phyloP scores from a whole-genome alignment of 1,140 invertebrate species.

The Drosophila murphyi region DNA sequence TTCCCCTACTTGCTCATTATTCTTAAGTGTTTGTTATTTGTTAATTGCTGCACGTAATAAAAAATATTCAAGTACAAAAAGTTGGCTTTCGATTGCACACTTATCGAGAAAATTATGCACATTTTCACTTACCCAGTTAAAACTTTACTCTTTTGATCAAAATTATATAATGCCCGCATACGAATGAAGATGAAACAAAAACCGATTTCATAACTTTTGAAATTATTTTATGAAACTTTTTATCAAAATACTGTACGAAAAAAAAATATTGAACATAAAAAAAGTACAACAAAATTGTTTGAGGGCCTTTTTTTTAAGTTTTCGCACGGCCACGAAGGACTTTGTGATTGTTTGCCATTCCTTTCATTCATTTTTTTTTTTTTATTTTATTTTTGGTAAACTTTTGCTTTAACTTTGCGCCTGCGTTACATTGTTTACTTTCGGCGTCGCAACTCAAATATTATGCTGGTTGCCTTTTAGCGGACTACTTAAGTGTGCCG shows the following conservation, averaged over 20 bases:
- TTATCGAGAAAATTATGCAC: slow-evolving; percentile 25
- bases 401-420: slow-evolving; percentile 49
- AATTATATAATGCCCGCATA: slow-evolving; percentile 30
- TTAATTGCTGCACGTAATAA: not conserved
- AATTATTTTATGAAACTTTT: slow-evolving; percentile 52
- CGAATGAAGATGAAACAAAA: slow-evolving; percentile 46
- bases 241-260: slow-evolving; percentile 45
- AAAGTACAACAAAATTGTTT: slow-evolving; percentile 22
- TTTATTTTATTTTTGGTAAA: slow-evolving; percentile 51
- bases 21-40: not conserved
- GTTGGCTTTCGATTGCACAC: slow-evolving; percentile 28
- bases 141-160: slow-evolving; percentile 39
- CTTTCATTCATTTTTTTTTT: slow-evolving; percentile 35
- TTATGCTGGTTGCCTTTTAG: slow-evolving; percentile 61
- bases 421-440: slow-evolving; percentile 60
- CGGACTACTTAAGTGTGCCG: slow-evolving; percentile 83
- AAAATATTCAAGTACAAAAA: slow-evolving; percentile 4
- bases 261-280: slow-evolving; percentile 4
- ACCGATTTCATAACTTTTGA: slow-evolving; percentile 67
- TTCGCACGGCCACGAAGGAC: slow-evolving; percentile 42
- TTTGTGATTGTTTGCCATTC: slow-evolving; percentile 46
- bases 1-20: not conserved
- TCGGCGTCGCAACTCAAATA: slow-evolving; percentile 28
- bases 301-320: slow-evolving; percentile 53
- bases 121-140: slow-evolving; percentile 26